These are phyloP conservation scores for Narcine bancroftii DNA, from an alignment of 2,113 vertebrate genomes.

Conservation along the genomic window DNA sequence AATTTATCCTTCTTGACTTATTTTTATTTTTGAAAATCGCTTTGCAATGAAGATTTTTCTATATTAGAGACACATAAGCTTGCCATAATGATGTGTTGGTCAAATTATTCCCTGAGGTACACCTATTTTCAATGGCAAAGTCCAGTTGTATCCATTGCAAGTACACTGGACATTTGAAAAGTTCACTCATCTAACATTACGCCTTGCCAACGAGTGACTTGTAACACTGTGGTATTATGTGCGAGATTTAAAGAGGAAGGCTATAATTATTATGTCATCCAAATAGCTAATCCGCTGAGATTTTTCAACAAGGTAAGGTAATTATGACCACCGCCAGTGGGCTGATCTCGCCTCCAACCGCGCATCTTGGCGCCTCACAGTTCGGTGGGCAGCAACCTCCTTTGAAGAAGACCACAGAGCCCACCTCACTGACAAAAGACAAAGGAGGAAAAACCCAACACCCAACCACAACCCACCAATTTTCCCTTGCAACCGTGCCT, in stretches of 20 bases:
- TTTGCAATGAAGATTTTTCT: not conserved
- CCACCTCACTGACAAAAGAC: no score
- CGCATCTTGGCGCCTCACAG: no score
- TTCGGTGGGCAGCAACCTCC: no score
- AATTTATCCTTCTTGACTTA: not conserved
- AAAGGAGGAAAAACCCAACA: no score
- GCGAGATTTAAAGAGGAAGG: not conserved
- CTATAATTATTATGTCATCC: not conserved
- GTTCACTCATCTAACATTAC: not conserved
- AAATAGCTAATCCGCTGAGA: not conserved
- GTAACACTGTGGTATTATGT: not conserved
- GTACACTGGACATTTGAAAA: not conserved
- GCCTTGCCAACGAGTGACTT: not conserved
- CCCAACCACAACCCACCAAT: no score
- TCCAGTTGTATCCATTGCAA: not conserved
- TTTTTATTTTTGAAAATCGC: not conserved
- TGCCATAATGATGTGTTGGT: not conserved
- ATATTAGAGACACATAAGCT: not conserved
- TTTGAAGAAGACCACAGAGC: no score
- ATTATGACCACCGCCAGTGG: no score
- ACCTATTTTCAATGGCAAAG: not conserved
- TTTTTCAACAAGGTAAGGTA: not conserved
- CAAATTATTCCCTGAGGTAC: not conserved
- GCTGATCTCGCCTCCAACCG: no score
- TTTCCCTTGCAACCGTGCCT: no score